Evolutionary conservation across 2,797 vertebrate genomes (phyloP).

Genomic region (Percopsis omiscomaycus): DNA sequence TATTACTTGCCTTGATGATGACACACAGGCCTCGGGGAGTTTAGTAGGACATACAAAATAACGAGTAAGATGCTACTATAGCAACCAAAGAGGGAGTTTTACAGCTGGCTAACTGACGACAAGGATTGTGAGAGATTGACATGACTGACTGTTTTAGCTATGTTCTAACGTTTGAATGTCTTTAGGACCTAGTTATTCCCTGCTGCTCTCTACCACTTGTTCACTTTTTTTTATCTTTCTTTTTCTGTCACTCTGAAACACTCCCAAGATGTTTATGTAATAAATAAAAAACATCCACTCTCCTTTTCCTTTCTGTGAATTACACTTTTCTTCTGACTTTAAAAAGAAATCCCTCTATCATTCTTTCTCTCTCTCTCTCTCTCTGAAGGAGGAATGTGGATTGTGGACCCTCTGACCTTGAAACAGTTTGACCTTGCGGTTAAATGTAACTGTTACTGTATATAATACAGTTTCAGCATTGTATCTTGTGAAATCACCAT

Average conservation of each 20-base stretch:
- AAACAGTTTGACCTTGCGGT: conserved; percentile 52
- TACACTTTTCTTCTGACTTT: background rate
- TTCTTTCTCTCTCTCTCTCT: conserved; percentile 1
- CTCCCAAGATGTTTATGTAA: too few species aligned
- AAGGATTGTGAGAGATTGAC: background rate
- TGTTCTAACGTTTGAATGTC: background rate
- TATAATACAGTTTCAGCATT: background rate
- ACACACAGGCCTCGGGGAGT: too few species aligned
- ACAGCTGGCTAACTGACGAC: background rate
- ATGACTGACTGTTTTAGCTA: background rate
- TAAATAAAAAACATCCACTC: background rate
- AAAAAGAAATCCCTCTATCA: conserved; percentile 2
- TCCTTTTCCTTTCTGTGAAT: conserved; percentile 3
- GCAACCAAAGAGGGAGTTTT: background rate
- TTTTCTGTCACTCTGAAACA: background rate
- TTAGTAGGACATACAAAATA: too few species aligned
- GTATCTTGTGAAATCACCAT: background rate
- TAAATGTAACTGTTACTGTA: too few species aligned
- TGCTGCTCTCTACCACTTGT: background rate
- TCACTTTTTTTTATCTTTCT: background rate
- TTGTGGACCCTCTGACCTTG: conserved; percentile 62
- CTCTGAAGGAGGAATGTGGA: conserved; percentile 61
- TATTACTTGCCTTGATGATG: background rate
- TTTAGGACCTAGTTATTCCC: conserved; percentile 23
- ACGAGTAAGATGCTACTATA: too few species aligned